These are phyloP conservation scores for Todus mexicanus DNA, from an alignment of 2,797 vertebrate species.

Conservation along the genomic window DNA sequence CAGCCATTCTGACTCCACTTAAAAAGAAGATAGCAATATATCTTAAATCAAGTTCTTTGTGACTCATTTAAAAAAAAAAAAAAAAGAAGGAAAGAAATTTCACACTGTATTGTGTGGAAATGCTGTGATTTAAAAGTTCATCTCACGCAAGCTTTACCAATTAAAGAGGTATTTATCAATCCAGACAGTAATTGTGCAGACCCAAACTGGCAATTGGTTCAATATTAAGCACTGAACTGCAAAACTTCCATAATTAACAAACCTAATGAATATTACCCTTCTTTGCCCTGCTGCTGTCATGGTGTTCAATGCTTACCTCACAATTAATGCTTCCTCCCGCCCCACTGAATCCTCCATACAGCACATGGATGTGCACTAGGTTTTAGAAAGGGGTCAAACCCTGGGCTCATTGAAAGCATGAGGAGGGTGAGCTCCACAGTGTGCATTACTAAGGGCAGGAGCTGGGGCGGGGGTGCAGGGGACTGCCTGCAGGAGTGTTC, in stretches of 20 bases:
- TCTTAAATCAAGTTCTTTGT: slow-evolving; percentile 25
- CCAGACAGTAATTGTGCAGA: slow-evolving; percentile 44
- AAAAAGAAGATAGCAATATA: slow-evolving; percentile 52
- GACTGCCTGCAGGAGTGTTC: accelerated
- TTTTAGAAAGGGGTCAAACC: not conserved
- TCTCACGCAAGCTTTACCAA: slow-evolving; percentile 52
- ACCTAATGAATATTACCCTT: not conserved
- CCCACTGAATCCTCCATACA: accelerated
- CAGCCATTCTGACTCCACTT: slow-evolving; percentile 50
- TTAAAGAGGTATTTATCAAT: slow-evolving; percentile 62
- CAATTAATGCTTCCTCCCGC: not conserved
- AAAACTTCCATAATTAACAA: slow-evolving; percentile 60
- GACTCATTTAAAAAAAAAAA: not conserved
- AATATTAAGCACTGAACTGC: slow-evolving; percentile 45
- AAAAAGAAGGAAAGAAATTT: slow-evolving; percentile 47
- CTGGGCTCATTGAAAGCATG: accelerated
- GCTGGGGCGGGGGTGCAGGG: not conserved
- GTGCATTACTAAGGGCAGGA: accelerated
- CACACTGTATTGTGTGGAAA: slow-evolving; percentile 59
- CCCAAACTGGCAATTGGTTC: slow-evolving; percentile 46
- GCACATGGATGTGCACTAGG: not conserved
- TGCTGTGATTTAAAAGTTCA: slow-evolving; percentile 53
- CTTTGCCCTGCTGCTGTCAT: not conserved
- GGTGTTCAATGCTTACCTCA: accelerated
- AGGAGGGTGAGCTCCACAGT: not conserved